phyloP scores from a whole-genome alignment of 2,797 vertebrate genomes.

The Micropoecilia bifurca region DNA sequence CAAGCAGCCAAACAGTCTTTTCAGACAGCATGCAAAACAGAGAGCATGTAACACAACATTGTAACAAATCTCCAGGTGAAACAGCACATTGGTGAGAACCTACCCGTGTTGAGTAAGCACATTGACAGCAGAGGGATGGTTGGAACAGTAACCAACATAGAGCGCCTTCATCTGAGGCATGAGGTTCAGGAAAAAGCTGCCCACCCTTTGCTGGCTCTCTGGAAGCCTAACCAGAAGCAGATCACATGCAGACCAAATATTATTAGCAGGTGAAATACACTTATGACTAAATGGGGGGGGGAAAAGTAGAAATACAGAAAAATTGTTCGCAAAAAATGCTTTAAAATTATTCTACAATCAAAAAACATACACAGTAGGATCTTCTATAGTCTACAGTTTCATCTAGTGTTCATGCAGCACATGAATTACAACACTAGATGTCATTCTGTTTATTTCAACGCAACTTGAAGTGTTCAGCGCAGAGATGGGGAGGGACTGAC shows the following conservation, averaged over 20 bases:
- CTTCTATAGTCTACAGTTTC: not conserved
- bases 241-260: slow-evolving; percentile 2
- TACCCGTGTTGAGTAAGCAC: slow-evolving; percentile 96
- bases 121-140: slow-evolving; percentile 95
- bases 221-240: slow-evolving; percentile 83
- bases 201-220: slow-evolving; percentile 94
- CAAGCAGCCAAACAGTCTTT: not conserved
- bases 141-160: slow-evolving; percentile 94
- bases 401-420: slow-evolving; percentile 32
- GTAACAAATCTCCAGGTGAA: not conserved
- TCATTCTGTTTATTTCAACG: slow-evolving; percentile 45
- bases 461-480: slow-evolving; percentile 27
- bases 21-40: not conserved
- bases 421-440: slow-evolving; percentile 61
- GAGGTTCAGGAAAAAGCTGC: slow-evolving; percentile 93
- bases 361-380: not conserved
- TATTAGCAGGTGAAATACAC: not conserved
- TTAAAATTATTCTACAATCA: not conserved
- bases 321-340: not conserved
- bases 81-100: not conserved
- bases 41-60: not conserved
- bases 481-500: slow-evolving; percentile 78
- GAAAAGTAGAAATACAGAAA: not conserved
- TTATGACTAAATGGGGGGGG: not conserved
- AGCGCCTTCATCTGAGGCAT: slow-evolving; percentile 95